Evolutionary conservation across 2,888 invertebrate genomes (phyloP), one percentile per base, ranked within the genome.

Genomic region (Notodonta dromedarius): DNA sequence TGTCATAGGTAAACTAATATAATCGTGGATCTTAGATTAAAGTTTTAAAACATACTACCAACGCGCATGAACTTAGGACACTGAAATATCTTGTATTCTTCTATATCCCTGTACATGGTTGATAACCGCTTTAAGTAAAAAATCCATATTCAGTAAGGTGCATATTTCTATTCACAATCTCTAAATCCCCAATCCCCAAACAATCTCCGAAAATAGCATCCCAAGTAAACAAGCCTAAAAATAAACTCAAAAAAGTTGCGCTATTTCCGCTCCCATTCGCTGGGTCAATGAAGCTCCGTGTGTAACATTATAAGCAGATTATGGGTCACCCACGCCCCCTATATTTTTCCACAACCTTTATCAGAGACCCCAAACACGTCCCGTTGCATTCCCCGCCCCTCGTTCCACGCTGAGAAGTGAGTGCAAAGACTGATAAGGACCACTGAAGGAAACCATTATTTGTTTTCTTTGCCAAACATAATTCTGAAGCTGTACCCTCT

Each of bases 351-450:
- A 63, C 61, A 32, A 50, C 57, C 61, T 63, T 71, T 72, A 74
- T 68, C 69, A 51, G 58, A 60, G 66, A 48, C n/a, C 52, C 56
- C 60, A 61, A 62, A 54, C 62, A 32, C 56, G 56, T 60, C 24
- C 61, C 44, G 56, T 46, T 63, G 61, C 60, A 61, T 57, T 65
- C 61, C 48, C 54, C 13, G 40, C 57, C 55, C 58, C 61, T 57
- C 70, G 65, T 70, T 62, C 63, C 59, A 54, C 61, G 39, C 59
- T 39, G 55, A 57, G 59, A 66, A 65, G 71, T 55, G 66, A 75
- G 54, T 74, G 73, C 63, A 62, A 46, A 66, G 24, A 40, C 51
- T 54, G 74, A 70, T 76, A 74, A 56, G 56, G 12, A 65, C 59
- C 59, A 16, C 62, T 56, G 53, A 24, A 57, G 56, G 24, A 57